A percentile compares a stretch with the other conserved stretches of the same genome.
Evolutionary conservation across 2,797 vertebrate species (phyloP).

Genomic region (Tenualosa ilisha): DNA sequence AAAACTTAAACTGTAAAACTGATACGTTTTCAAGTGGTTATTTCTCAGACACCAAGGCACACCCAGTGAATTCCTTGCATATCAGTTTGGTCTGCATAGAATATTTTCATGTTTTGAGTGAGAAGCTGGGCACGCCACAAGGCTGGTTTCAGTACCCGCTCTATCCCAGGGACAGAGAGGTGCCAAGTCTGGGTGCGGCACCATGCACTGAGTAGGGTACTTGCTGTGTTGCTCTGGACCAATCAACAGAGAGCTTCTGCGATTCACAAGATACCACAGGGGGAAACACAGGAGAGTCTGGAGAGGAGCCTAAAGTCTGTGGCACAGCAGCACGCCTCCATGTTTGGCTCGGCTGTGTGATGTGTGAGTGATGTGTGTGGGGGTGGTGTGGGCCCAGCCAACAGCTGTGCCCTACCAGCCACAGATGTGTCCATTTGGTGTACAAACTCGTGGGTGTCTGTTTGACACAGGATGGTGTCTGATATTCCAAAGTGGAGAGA

Average conservation of each 20-base stretch:
- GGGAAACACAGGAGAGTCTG: background rate
- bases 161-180: background rate
- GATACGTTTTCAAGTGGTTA: background rate
- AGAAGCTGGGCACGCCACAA: background rate
- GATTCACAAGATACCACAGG: background rate
- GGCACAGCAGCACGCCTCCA: background rate
- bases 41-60: conserved; percentile 13
- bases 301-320: background rate
- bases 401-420: conserved; percentile 52
- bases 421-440: conserved; percentile 51
- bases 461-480: conserved; percentile 41
- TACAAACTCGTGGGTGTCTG: conserved; percentile 32
- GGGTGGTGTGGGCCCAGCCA: conserved; percentile 38
- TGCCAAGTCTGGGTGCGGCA: conserved; percentile 3
- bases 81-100: conserved; percentile 2
- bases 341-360: background rate
- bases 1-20: background rate
- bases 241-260: background rate
- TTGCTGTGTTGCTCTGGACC: background rate
- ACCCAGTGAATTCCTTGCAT: conserved; percentile 12
- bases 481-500: conserved; percentile 39
- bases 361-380: conserved; percentile 20
- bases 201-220: background rate
- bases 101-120: conserved; percentile 5
- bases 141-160: background rate